phyloP scores from a whole-genome alignment of 2,888 invertebrate genomes.

The Melikaiella ostensackeni region DNA sequence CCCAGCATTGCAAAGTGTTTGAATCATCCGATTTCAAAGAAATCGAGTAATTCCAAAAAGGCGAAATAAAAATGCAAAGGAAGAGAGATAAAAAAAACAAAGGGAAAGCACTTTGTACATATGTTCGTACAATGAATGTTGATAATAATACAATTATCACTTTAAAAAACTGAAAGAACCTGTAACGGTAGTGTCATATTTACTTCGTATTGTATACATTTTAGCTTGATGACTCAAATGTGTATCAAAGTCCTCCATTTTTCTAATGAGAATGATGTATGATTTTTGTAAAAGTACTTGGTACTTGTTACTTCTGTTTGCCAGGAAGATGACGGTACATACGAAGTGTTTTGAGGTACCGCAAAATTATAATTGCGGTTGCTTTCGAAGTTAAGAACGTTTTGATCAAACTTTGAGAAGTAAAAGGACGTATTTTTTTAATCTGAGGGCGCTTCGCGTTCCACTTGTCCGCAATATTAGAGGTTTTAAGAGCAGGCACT shows the following conservation, averaged over 20 bases:
- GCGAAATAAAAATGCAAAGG: not conserved
- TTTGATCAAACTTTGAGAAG: not conserved
- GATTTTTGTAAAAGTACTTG: slow-evolving; percentile 18
- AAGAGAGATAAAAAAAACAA: slow-evolving; percentile 20
- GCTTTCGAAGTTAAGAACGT: not conserved
- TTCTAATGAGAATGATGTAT: slow-evolving; percentile 44
- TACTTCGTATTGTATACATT: slow-evolving; percentile 60
- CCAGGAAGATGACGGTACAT: not conserved
- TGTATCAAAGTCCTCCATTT: slow-evolving; percentile 68
- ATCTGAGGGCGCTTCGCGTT: not conserved
- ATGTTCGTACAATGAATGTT: slow-evolving; percentile 44
- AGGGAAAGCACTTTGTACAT: slow-evolving; percentile 57
- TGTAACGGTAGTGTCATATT: slow-evolving; percentile 62
- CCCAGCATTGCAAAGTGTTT: slow-evolving; percentile 28
- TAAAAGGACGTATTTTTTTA: not conserved
- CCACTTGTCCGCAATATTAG: slow-evolving; percentile 6
- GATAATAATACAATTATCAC: slow-evolving; percentile 33
- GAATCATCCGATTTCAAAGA: slow-evolving; percentile 26
- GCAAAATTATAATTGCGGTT: slow-evolving; percentile 9
- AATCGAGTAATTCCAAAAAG: slow-evolving; percentile 10
- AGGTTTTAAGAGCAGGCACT: slow-evolving; percentile 21
- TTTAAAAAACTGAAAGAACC: slow-evolving; percentile 33
- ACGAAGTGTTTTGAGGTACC: not conserved
- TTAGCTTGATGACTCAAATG: slow-evolving; percentile 62
- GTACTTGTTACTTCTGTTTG: slow-evolving; percentile 23